Percentiles rank a stretch among this genome's conserved stretches.
phyloP scores from a whole-genome alignment of 2,888 invertebrate genomes.

The Drosophila buzzatii region DNA sequence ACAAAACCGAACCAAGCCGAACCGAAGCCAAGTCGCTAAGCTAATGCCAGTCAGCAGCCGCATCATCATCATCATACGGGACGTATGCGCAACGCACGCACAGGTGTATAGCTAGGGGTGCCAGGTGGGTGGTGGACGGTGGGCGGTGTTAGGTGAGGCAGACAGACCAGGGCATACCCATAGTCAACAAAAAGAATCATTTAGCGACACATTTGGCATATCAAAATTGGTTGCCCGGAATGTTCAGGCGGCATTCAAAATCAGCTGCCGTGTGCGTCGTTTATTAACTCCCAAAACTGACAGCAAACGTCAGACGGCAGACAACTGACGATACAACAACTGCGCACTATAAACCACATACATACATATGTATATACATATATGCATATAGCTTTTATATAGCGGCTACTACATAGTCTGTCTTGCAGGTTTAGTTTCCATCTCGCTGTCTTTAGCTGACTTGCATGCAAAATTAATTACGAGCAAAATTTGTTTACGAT shows the following conservation, averaged over 20 bases:
- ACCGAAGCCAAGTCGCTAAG: conserved; percentile 39
- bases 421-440: conserved; percentile 15
- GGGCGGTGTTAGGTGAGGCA: too few relatives aligned
- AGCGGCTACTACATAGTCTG: conserved; percentile 1
- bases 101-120: not conserved
- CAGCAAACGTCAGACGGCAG: conserved; percentile 18
- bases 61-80: conserved; percentile 42
- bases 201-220: conserved; percentile 78
- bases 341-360: conserved; percentile 13
- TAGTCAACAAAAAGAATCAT: conserved; percentile 56
- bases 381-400: not conserved
- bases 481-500: conserved; percentile 71
- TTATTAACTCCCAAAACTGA: conserved; percentile 56
- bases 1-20: conserved; percentile 53
- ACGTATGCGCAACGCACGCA: conserved; percentile 64
- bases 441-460: conserved; percentile 55
- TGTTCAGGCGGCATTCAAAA: conserved; percentile 39
- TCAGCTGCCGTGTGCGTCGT: conserved; percentile 59
- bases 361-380: not conserved
- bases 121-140: not conserved
- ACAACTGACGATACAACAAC: conserved; percentile 10
- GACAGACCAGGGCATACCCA: not conserved
- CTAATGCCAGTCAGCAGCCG: conserved; percentile 46
- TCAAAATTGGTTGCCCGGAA: conserved; percentile 54
- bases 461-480: conserved; percentile 80